Percentiles rank a stretch among this genome's conserved stretches.
phyloP scores from a whole-genome alignment of 64 coral and sea anemone species.

The Platygyra sinensis region DNA sequence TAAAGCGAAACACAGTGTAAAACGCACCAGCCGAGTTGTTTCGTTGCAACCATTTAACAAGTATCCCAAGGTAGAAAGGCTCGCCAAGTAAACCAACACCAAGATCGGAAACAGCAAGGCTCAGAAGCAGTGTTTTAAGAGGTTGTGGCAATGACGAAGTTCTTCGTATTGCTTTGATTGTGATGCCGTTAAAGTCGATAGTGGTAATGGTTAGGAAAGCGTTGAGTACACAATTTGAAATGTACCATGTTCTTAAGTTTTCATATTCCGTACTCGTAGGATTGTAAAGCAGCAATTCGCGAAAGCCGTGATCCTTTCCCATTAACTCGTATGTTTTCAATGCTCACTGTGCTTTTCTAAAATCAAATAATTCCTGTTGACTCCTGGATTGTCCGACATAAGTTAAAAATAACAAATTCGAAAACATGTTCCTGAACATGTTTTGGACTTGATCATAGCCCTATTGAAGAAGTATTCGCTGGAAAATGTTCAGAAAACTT shows the following conservation, averaged over 20 bases:
- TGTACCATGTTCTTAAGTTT: neutral
- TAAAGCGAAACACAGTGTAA: neutral
- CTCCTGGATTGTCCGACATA: too few relatives aligned
- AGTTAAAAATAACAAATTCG: too few relatives aligned
- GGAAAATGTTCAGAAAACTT: too few relatives aligned
- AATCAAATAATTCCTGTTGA: too few relatives aligned
- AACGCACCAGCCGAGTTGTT: neutral
- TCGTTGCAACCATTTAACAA: neutral
- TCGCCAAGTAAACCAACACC: neutral
- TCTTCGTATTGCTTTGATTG: neutral
- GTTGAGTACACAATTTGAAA: neutral
- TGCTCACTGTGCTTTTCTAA: too few relatives aligned
- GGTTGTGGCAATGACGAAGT: neutral
- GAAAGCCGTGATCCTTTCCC: neutral
- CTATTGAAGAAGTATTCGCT: too few relatives aligned
- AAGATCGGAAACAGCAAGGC: neutral
- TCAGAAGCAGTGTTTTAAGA: neutral
- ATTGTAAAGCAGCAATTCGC: neutral
- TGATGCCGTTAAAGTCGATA: neutral
- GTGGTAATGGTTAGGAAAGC: neutral
- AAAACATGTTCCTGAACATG: too few relatives aligned
- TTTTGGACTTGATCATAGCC: too few relatives aligned
- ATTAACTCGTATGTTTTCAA: neutral
- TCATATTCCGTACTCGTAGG: neutral
- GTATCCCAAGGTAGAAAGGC: neutral